These are phyloP conservation scores for Notarius quadriscutis DNA, from an alignment of 2,113 vertebrate species.

Conservation along the genomic window DNA sequence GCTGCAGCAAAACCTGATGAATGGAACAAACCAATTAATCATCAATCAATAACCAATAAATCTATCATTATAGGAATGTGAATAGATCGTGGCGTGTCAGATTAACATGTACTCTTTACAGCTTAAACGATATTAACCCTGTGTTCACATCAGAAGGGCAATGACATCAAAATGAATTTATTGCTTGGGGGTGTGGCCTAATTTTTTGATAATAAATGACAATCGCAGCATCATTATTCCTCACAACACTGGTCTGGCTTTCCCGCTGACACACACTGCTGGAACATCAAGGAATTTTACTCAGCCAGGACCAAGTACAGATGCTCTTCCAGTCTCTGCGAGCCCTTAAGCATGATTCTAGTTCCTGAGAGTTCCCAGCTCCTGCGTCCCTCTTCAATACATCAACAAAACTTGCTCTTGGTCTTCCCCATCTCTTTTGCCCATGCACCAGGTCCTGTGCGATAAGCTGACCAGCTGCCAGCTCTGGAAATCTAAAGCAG, in stretches of 20 bases:
- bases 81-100: not conserved
- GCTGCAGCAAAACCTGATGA: conserved; percentile 81
- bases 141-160: not conserved
- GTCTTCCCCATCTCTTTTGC: no score
- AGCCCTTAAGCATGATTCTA: no score
- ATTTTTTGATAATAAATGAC: not conserved
- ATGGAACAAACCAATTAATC: not conserved
- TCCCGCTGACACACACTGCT: not conserved
- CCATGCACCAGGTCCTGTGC: no score
- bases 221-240: not conserved
- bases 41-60: not conserved
- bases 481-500: no score
- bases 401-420: no score
- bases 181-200: not conserved
- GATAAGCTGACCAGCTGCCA: no score
- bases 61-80: not conserved
- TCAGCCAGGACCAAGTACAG: no score
- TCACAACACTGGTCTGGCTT: not conserved
- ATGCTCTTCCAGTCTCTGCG: no score
- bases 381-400: no score
- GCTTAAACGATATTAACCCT: not conserved
- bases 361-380: no score
- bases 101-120: not conserved
- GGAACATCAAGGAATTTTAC: not conserved
- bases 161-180: not conserved